Conservation (phyloP, 92 coral and sea anemone genomes). For the Palythoa heliodiscus region DNA sequence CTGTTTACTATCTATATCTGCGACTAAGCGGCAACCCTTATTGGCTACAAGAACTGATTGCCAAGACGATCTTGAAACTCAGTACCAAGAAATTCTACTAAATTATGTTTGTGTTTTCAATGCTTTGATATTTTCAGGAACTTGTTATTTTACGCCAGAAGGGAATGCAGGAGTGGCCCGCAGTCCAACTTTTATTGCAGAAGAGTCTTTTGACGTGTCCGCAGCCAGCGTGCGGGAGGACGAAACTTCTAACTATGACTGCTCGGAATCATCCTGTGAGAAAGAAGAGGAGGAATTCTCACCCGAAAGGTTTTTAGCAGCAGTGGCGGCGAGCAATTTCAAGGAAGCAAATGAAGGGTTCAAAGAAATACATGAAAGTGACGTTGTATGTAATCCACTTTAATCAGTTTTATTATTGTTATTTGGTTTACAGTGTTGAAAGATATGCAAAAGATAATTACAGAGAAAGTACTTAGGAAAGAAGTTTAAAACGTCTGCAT, state of each 20-base stretch:
- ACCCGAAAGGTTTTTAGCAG: constrained; percentile 23
- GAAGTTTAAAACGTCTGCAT: too few species aligned
- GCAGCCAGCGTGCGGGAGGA: not conserved
- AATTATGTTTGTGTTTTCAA: not conserved
- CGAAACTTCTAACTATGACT: not conserved
- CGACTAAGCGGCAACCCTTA: too few species aligned
- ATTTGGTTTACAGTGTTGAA: too few species aligned
- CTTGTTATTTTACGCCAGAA: not conserved
- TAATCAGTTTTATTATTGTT: not conserved
- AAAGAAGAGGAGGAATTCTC: constrained; percentile 30
- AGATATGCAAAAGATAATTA: too few species aligned
- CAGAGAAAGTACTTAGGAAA: too few species aligned
- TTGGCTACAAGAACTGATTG: too few species aligned
- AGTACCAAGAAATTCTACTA: too few species aligned
- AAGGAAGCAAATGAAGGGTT: not conserved
- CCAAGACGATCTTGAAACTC: too few species aligned
- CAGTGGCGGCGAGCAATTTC: constrained; percentile 18
- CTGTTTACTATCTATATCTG: too few species aligned
- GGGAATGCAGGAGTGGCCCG: not conserved
- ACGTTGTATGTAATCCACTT: not conserved
- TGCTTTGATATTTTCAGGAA: not conserved
- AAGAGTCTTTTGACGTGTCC: constrained; percentile 13
- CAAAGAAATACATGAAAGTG: not conserved
- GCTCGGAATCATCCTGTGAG: not conserved
- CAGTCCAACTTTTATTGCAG: not conserved